These are phyloP conservation scores for Anastrepha obliqua DNA, from an alignment of 1,140 invertebrate species.

Conservation along the genomic window DNA sequence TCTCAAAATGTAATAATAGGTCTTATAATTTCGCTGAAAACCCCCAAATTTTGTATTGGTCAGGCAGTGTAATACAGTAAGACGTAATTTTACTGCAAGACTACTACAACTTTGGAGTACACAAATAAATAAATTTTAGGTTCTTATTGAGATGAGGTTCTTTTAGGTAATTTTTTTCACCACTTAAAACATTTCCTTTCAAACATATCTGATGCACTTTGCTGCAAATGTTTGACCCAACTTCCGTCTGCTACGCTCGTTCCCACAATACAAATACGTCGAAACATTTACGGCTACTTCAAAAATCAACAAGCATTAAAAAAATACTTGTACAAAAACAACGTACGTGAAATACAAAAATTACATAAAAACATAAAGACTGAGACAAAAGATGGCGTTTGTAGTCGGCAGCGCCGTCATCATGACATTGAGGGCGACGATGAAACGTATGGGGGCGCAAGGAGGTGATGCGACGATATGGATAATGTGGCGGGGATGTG, in stretches of 20 bases:
- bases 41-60: no score
- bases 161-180: not conserved
- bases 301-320: slow-evolving; percentile 42
- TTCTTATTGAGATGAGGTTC: no score
- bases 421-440: slow-evolving; percentile 11
- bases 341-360: not conserved
- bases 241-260: not conserved
- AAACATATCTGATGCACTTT: slow-evolving; percentile 13
- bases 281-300: slow-evolving; percentile 44
- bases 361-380: slow-evolving; percentile 3
- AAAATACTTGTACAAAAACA: not conserved
- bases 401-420: not conserved
- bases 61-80: no score
- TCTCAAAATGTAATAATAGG: no score
- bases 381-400: slow-evolving; percentile 12
- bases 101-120: no score
- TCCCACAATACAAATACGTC: slow-evolving; percentile 46
- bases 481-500: not conserved
- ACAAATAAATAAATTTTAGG: no score
- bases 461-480: not conserved
- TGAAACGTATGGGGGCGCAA: not conserved
- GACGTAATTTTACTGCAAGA: no score
- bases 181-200: slow-evolving; percentile 6
- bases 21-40: no score
- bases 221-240: slow-evolving; percentile 12